These are phyloP conservation scores for Euphonia xanthogaster DNA, from an alignment of 2,797 vertebrate species.

Conservation along the genomic window DNA sequence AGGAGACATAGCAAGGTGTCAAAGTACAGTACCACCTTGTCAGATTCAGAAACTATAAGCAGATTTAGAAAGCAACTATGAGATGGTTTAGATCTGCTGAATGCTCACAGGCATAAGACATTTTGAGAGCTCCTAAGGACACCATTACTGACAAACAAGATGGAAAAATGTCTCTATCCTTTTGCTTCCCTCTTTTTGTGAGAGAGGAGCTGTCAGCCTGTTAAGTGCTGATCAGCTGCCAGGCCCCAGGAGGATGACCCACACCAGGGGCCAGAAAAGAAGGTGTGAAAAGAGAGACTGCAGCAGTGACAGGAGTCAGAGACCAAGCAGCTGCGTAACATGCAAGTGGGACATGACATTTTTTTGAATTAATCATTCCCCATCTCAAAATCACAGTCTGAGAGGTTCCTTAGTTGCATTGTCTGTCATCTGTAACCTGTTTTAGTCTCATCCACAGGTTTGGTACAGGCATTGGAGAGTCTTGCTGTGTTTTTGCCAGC, in stretches of 20 bases:
- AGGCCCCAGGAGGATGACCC: not conserved
- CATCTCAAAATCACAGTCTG: not conserved
- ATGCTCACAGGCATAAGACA: not conserved
- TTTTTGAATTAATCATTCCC: not conserved
- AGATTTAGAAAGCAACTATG: not conserved
- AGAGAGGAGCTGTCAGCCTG: not conserved
- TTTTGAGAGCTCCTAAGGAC: not conserved
- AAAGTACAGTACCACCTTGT: not conserved
- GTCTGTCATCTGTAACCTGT: not conserved
- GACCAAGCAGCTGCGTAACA: not conserved
- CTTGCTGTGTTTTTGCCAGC: not conserved
- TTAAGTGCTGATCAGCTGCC: not conserved
- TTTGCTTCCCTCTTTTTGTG: not conserved
- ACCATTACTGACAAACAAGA: not conserved
- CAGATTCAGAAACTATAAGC: not conserved
- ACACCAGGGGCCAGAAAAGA: not conserved
- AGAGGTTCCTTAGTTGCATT: not conserved
- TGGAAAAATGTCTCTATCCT: not conserved
- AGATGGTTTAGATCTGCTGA: not conserved
- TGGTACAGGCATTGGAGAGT: not conserved
- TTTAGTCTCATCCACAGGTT: not conserved
- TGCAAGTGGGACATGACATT: not conserved
- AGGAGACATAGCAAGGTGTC: not conserved
- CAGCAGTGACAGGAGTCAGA: not conserved
- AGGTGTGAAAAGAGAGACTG: not conserved